phyloP scores from a whole-genome alignment of 2,797 vertebrate genomes.

The Pipistrellus pygmaeus region DNA sequence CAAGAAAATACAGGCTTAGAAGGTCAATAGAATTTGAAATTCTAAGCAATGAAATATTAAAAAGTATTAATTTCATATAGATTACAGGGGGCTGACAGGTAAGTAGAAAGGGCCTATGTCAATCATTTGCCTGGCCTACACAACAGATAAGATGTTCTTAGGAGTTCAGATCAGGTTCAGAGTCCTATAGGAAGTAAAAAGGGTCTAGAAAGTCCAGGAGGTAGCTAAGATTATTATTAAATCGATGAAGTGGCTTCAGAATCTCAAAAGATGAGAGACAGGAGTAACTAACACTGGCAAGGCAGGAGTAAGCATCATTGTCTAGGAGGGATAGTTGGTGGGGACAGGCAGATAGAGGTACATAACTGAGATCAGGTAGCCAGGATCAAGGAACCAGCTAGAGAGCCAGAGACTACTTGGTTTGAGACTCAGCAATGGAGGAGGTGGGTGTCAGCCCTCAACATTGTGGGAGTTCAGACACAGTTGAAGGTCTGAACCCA shows the following conservation, averaged over 20 bases:
- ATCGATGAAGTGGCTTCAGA: background rate
- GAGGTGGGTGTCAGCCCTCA: background rate
- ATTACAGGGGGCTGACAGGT: background rate
- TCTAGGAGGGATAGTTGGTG: background rate
- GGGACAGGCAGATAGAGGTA: background rate
- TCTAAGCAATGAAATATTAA: background rate
- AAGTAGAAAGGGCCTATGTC: background rate
- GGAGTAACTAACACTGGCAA: background rate
- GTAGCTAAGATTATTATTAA: background rate
- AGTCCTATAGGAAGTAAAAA: background rate
- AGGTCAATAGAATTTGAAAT: constrained; percentile 9
- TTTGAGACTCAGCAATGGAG: background rate
- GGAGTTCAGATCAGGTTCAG: constrained; percentile 20
- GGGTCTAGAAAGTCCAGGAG: background rate
- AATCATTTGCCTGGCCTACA: background rate
- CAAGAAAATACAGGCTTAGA: constrained; percentile 23
- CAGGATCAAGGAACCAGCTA: background rate
- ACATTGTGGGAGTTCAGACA: background rate
- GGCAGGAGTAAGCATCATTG: background rate
- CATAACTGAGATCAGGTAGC: background rate
- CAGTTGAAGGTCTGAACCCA: background rate
- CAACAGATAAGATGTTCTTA: background rate
- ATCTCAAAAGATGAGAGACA: background rate
- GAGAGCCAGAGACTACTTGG: background rate
- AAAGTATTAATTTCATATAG: background rate